These are phyloP conservation scores for Aplysina aerophoba DNA, from an alignment of 37 sponge, comb jelly and placozoan genomes.

Conservation along the genomic window DNA sequence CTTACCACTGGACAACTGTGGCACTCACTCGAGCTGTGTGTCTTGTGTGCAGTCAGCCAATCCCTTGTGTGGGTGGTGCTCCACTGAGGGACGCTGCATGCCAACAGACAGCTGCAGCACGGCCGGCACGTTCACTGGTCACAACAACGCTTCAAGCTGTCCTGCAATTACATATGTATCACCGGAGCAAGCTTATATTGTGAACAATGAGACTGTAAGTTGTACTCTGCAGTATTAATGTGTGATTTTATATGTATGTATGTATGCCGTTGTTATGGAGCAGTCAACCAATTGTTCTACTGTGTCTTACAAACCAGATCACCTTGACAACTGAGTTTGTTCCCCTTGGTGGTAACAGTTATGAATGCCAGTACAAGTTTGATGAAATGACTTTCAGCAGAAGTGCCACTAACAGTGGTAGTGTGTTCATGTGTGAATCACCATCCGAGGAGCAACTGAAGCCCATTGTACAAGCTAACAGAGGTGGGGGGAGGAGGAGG, in stretches of 20 bases:
- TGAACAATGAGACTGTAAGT: no score
- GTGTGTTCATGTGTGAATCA: not conserved
- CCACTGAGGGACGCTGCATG: not conserved
- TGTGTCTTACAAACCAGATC: no score
- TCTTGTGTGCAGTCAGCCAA: not conserved
- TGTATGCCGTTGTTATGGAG: no score
- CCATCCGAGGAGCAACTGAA: not conserved
- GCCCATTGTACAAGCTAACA: not conserved
- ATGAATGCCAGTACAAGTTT: not conserved
- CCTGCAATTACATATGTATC: not conserved
- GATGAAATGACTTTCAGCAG: not conserved
- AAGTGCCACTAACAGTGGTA: not conserved
- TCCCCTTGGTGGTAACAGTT: no score
- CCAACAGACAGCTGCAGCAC: not conserved
- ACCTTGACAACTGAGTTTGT: no score
- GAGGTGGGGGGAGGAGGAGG: not conserved
- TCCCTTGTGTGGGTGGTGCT: slow-evolving; percentile 22
- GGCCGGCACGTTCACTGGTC: not conserved
- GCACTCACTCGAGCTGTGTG: not conserved
- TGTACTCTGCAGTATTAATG: no score
- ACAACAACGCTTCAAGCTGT: not conserved
- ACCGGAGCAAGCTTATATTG: not conserved
- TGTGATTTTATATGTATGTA: no score
- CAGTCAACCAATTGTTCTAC: no score
- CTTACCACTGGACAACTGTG: not conserved